Base-by-base conservation (phyloP, 2,888 invertebrate species). In the Pyralis farinalis region DNA sequence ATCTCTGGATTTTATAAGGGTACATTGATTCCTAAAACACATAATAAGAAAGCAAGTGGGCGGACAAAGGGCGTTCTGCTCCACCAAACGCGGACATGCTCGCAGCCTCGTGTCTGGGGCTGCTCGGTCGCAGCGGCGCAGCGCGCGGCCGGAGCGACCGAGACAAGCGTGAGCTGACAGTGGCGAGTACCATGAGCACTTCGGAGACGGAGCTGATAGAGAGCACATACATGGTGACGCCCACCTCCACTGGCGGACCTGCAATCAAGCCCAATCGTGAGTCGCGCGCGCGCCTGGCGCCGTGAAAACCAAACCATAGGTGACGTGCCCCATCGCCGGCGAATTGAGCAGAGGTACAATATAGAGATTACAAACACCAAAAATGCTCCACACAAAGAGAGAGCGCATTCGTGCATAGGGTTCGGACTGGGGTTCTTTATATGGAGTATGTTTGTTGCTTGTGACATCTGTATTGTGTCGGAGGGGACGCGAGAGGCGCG, bases 151-250 rank as follows among this genome's bases (percentile, higher is more conserved):
- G 69, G 51, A 65, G 73, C 75, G 79, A 77, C 80, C 82, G 81
- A 81, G 81, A 66, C 80, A 82, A 81, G 80, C 79, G 76, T 72
- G 72, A 78, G 83, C 86, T 90, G 91, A 80, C 71, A 76, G 69
- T 70, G 77, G 73, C 83, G 87, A 86, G 87, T 95, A 97, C 97
- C 97, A 97, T 98, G 93, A 97, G 95, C 90, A 97, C 97, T 94
- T 98, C 98, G 90, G 97, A 97, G 91, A 98, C 96, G 90, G 97
- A 97, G 92, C 97, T 96, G 94, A 98, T 98, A 92, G 96, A 96
- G 91, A 97, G 95, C 91, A 98, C 97, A 93, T 97, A 97, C 95
- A 98, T 97, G 91, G 97, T 97, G 92, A 98, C 96, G 90, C 97
- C 97, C 89, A 98, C 97, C 91, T 96, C 97, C 91, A 98, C 98